Evolutionary conservation across 2,888 invertebrate species (phyloP).

Genomic region (Cryptophagus acutangulus): DNA sequence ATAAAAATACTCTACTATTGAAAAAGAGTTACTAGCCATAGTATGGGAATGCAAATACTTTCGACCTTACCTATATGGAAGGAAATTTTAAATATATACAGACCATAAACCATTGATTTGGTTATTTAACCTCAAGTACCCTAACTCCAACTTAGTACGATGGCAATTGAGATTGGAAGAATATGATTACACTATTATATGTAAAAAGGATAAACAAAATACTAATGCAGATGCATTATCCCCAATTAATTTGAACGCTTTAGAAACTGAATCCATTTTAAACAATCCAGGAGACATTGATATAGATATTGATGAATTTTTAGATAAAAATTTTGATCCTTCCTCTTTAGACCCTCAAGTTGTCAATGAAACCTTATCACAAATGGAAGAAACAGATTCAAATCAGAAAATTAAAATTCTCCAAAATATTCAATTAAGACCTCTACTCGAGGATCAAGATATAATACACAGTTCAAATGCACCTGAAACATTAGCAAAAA

Average conservation of each 20-base stretch:
- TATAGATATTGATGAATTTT: not conserved
- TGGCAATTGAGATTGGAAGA: conserved; percentile 18
- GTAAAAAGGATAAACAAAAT: conserved; percentile 17
- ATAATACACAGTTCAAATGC: no score
- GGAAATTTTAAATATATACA: conserved; percentile 32
- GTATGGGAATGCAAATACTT: conserved; percentile 15
- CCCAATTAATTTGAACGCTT: conserved; percentile 5
- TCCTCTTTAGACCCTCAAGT: no score
- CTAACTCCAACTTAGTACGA: conserved; percentile 17
- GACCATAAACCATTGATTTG: conserved; percentile 27
- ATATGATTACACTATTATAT: conserved; percentile 14
- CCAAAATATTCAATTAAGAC: conserved; percentile 1
- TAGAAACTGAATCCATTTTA: not conserved
- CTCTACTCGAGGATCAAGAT: no score
- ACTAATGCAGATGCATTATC: conserved; percentile 16
- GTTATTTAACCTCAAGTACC: conserved; percentile 21
- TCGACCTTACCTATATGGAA: conserved; percentile 19
- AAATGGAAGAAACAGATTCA: not conserved
- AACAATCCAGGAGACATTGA: not conserved
- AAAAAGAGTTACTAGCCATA: conserved; percentile 27
- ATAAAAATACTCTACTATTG: conserved; percentile 31
- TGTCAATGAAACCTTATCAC: not conserved
- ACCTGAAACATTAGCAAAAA: no score
- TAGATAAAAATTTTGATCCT: no score
- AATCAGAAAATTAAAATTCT: not conserved